Conservation (phyloP, 2,797 vertebrate genomes). For the Enteromius afrohamiltoni region DNA sequence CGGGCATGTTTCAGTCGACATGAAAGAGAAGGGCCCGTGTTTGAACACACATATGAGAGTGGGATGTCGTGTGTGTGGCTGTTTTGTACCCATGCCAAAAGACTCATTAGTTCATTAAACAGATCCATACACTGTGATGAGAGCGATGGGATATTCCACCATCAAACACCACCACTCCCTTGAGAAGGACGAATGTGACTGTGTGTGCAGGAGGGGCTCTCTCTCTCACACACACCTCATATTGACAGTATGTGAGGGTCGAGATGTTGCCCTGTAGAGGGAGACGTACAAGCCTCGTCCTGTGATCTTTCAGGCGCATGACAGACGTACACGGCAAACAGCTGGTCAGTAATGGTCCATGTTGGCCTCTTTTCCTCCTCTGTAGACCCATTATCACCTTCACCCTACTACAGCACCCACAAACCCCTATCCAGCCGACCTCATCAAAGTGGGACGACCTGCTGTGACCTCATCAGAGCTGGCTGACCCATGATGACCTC, state of each 20-base stretch:
- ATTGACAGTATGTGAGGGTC: slow-evolving; percentile 14
- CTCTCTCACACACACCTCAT: slow-evolving; percentile 58
- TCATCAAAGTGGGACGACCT: slow-evolving; percentile 83
- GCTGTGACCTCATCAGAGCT: slow-evolving; percentile 80
- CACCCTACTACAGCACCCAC: slow-evolving; percentile 66
- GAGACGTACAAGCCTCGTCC: neutral
- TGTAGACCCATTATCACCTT: slow-evolving; percentile 67
- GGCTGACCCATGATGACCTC: slow-evolving; percentile 77
- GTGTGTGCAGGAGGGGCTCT: slow-evolving; percentile 4
- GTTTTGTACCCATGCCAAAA: slow-evolving; percentile 77
- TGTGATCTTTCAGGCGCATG: slow-evolving; percentile 45
- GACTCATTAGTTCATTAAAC: slow-evolving; percentile 80
- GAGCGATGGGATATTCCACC: slow-evolving; percentile 39
- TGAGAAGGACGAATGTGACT: slow-evolving; percentile 39
- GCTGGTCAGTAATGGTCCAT: slow-evolving; percentile 57
- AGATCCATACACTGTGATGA: slow-evolving; percentile 41
- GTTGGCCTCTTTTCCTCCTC: slow-evolving; percentile 62
- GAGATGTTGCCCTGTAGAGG: slow-evolving; percentile 4
- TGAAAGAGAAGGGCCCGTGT: slow-evolving; percentile 13
- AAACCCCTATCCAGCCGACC: slow-evolving; percentile 73
- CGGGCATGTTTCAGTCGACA: slow-evolving; percentile 34
- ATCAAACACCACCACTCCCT: slow-evolving; percentile 32
- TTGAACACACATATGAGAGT: slow-evolving; percentile 35
- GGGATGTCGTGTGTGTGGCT: slow-evolving; percentile 28
- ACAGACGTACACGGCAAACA: slow-evolving; percentile 45